Evolutionary conservation across 1,140 invertebrate genomes (phyloP).

Genomic region (Pseudoatta argentina): DNA sequence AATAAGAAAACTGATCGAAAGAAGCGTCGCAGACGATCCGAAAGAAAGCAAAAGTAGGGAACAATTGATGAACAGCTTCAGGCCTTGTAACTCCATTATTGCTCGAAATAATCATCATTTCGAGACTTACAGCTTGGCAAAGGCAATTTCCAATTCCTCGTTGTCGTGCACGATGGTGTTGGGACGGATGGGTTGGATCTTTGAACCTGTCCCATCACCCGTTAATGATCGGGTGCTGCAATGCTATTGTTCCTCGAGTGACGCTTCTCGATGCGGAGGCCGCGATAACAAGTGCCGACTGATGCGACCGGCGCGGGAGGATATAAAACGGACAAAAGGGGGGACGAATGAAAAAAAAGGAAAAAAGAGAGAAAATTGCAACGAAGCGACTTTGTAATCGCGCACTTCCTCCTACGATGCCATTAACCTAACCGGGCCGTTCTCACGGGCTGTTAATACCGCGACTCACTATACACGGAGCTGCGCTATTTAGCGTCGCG

Average conservation of each 20-base stretch:
- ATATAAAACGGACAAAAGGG: conserved; percentile 33
- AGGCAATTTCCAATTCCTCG: conserved; percentile 52
- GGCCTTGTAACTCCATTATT: not conserved
- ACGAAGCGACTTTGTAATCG: conserved; percentile 73
- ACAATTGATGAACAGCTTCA: not conserved
- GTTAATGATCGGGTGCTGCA: conserved; percentile 46
- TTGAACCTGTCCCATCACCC: conserved; percentile 39
- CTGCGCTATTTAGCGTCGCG: conserved; percentile 69
- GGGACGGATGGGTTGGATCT: not conserved
- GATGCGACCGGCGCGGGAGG: conserved; percentile 23
- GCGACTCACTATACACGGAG: conserved; percentile 76
- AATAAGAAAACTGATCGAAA: not conserved
- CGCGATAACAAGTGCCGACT: conserved; percentile 63
- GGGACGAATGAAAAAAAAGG: not conserved
- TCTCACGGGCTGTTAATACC: conserved; percentile 81
- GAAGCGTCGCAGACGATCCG: not conserved
- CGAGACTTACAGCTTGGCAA: conserved; percentile 26
- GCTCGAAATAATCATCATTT: conserved; percentile 35
- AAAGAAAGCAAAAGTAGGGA: not conserved
- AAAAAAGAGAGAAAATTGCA: conserved; percentile 10
- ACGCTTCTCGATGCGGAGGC: conserved; percentile 47
- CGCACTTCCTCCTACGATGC: conserved; percentile 73
- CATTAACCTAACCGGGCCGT: conserved; percentile 77
- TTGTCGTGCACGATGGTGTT: conserved; percentile 16
- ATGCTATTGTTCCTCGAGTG: conserved; percentile 54